These are phyloP conservation scores for Fragum whitleyi DNA, from an alignment of 2,888 invertebrate genomes.

Conservation along the genomic window DNA sequence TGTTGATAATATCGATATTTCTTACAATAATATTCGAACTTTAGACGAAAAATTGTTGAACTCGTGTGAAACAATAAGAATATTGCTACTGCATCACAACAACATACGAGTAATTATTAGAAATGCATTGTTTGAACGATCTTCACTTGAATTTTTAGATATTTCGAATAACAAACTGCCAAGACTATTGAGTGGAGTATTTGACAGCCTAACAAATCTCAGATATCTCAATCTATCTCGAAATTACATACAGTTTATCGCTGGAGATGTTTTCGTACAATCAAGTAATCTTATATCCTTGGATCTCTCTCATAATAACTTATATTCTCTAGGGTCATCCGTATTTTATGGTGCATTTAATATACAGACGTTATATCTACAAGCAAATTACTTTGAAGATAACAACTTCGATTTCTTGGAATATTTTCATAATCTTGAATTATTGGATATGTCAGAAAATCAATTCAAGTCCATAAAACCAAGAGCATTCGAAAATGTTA, in stretches of 20 bases:
- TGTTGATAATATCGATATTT: background rate
- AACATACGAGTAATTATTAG: background rate
- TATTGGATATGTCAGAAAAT: slow-evolving; percentile 9
- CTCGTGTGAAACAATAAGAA: background rate
- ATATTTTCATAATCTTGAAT: background rate
- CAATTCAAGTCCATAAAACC: background rate
- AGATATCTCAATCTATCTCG: slow-evolving; percentile 18
- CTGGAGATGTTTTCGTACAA: background rate
- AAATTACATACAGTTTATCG: slow-evolving; percentile 9
- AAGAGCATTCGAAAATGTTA: background rate
- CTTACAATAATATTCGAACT: background rate
- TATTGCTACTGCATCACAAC: background rate
- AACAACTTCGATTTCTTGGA: slow-evolving; percentile 16
- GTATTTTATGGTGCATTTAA: slow-evolving; percentile 1
- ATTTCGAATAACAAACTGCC: slow-evolving; percentile 15
- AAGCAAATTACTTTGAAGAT: slow-evolving; percentile 2
- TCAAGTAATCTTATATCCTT: background rate
- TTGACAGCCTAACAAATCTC: slow-evolving; percentile 11
- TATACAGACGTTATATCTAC: background rate
- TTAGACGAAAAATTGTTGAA: background rate
- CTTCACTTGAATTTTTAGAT: background rate
- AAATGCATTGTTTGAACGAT: background rate
- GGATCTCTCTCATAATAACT: background rate
- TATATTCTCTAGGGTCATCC: background rate
- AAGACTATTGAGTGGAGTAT: slow-evolving; percentile 1